A percentile compares a stretch with the other conserved stretches of the same genome.
These are phyloP conservation scores for Drosophila sucinea DNA, from an alignment of 1,140 invertebrate genomes.

Conservation along the genomic window DNA sequence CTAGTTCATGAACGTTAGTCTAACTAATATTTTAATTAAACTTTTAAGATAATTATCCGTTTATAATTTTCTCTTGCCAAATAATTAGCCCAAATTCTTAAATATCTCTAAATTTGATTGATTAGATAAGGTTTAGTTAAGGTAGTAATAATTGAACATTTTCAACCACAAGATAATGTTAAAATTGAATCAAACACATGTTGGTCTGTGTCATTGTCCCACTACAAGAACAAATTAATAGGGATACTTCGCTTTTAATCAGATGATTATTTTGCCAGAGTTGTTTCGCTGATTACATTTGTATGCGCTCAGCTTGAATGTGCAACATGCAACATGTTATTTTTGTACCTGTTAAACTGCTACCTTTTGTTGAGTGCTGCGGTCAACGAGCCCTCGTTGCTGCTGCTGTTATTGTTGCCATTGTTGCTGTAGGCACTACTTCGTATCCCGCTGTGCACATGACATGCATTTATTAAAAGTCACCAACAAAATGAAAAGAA, in stretches of 20 bases:
- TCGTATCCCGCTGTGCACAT: conserved; percentile 28
- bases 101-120: no score
- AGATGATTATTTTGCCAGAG: conserved; percentile 59
- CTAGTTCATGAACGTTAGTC: no score
- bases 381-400: conserved; percentile 31
- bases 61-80: no score
- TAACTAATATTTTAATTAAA: no score
- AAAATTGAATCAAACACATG: neutral
- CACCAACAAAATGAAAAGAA: conserved; percentile 30
- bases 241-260: conserved; percentile 45
- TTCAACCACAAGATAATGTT: no score
- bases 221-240: neutral
- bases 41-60: no score
- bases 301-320: neutral
- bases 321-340: conserved; percentile 27
- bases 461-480: conserved; percentile 63
- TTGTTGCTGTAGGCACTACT: conserved; percentile 9
- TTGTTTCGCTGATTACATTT: neutral
- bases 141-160: no score
- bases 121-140: no score
- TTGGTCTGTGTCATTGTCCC: neutral
- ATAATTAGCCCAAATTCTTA: no score
- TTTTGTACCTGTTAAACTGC: conserved; percentile 48
- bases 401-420: conserved; percentile 6
- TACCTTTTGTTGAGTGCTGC: conserved; percentile 49